phyloP scores from a whole-genome alignment of 2,113 vertebrate genomes.

The Tauraco erythrolophus region DNA sequence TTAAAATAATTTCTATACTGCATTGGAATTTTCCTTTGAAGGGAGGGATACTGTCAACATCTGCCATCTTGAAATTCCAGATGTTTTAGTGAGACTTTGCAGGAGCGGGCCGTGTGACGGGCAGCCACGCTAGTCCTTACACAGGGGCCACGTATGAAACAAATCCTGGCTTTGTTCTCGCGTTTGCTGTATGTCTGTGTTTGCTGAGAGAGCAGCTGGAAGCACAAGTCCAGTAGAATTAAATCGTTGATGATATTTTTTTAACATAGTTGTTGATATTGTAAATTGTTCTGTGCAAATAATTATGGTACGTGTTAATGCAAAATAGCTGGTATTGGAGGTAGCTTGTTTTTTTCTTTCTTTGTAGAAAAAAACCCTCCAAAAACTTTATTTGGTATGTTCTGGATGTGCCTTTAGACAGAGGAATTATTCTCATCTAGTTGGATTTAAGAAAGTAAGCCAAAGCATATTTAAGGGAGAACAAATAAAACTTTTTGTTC shows the following conservation, averaged over 20 bases:
- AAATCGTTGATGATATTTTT: background rate
- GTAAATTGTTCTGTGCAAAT: background rate
- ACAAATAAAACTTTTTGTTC: background rate
- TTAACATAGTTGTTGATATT: background rate
- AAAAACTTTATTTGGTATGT: background rate
- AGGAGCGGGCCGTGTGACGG: background rate
- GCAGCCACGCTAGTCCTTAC: background rate
- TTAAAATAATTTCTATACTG: background rate
- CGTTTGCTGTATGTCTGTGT: background rate
- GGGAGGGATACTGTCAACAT: background rate
- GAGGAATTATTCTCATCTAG: background rate
- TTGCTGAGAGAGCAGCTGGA: background rate
- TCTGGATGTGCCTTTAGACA: background rate
- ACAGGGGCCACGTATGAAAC: background rate
- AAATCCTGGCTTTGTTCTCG: background rate
- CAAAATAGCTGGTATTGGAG: background rate
- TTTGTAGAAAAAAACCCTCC: background rate
- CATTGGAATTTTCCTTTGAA: background rate
- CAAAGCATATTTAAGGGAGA: background rate
- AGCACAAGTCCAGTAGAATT: background rate
- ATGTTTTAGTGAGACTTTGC: background rate
- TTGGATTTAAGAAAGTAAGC: background rate
- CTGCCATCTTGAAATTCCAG: background rate
- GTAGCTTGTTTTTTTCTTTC: background rate
- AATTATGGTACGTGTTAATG: background rate